Conservation (phyloP, 1,140 invertebrate genomes). For the Brachionus rubens region DNA sequence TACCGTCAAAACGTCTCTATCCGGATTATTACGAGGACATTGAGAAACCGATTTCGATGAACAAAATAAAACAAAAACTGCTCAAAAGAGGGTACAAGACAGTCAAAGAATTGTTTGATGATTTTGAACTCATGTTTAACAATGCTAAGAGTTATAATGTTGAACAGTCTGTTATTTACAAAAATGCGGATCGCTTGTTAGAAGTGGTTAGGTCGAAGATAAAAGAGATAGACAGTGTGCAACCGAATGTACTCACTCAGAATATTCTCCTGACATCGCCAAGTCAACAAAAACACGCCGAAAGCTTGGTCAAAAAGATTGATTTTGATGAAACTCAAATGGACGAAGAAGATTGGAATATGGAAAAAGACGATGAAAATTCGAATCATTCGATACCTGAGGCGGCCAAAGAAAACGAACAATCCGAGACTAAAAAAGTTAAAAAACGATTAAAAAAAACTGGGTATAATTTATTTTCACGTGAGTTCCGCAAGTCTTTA, state of each 20-base stretch:
- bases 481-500: background rate
- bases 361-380: too few species aligned
- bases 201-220: background rate
- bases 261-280: background rate
- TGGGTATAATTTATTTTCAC: conserved; percentile 21
- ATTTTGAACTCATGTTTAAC: conserved; percentile 95
- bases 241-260: background rate
- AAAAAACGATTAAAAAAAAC: conserved; percentile 16
- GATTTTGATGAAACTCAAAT: too few species aligned
- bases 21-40: conserved; percentile 98
- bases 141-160: conserved; percentile 93
- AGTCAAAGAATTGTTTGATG: conserved; percentile 81
- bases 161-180: conserved; percentile 77
- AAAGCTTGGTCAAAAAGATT: too few species aligned
- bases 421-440: too few species aligned
- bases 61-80: conserved; percentile 85
- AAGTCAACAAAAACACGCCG: too few species aligned
- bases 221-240: background rate
- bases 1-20: conserved; percentile 78
- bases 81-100: conserved; percentile 71
- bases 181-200: conserved; percentile 49
- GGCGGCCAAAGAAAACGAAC: too few species aligned
- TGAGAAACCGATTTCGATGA: conserved; percentile 86
- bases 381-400: too few species aligned
- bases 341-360: too few species aligned